These are phyloP conservation scores for Chesias legatella DNA, from an alignment of 2,888 invertebrate species.

Conservation along the genomic window DNA sequence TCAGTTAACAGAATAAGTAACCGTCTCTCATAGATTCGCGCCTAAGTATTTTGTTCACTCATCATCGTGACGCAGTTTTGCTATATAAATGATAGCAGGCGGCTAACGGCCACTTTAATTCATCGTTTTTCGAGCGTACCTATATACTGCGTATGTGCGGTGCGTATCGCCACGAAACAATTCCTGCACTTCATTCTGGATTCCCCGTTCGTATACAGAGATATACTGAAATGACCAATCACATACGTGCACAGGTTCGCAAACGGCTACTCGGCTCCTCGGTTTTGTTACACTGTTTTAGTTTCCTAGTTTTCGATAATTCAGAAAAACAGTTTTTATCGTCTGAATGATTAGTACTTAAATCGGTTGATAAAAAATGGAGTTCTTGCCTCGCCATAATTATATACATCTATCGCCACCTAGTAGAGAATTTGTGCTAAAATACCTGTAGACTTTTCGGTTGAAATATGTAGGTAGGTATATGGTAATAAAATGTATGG, in stretches of 20 bases:
- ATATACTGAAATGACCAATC: constrained; percentile 78
- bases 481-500: no score
- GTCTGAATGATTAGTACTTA: no score
- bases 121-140: constrained; percentile 22
- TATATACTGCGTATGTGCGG: constrained; percentile 30
- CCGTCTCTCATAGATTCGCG: no score
- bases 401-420: no score
- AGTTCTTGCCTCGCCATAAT: no score
- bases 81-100: constrained; percentile 35
- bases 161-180: constrained; percentile 51
- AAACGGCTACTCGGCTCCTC: constrained; percentile 51
- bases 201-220: constrained; percentile 66
- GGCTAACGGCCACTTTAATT: constrained; percentile 24
- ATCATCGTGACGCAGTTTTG: constrained; percentile 23
- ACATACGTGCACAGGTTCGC: constrained; percentile 61
- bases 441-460: no score
- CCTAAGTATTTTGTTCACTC: no score
- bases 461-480: no score
- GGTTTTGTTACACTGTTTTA: constrained; percentile 8
- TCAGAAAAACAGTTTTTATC: neutral
- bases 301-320: constrained; percentile 8
- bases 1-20: no score
- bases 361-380: no score
- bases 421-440: no score
- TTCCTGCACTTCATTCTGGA: constrained; percentile 66